Conservation (phyloP, 2,113 vertebrate species). For the Notarius quadriscutis region DNA sequence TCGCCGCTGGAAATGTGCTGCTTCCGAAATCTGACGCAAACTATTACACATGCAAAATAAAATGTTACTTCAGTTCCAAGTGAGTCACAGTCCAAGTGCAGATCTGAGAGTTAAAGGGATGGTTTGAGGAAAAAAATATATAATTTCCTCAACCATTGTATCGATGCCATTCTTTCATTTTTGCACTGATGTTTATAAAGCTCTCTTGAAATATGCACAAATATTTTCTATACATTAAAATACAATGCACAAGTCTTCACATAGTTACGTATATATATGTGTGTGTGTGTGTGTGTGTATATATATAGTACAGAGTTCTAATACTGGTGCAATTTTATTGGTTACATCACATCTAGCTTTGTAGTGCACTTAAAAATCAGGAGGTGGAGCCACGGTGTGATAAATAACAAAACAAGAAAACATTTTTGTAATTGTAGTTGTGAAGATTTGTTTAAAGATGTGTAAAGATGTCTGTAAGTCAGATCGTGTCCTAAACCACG, state of each 20-base stretch:
- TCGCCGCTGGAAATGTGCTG: background rate
- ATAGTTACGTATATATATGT: no score
- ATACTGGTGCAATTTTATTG: background rate
- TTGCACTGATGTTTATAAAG: no score
- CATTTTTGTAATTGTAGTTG: background rate
- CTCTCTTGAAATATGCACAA: no score
- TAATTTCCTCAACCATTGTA: background rate
- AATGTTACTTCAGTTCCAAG: background rate
- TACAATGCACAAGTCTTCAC: no score
- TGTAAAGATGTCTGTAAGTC: background rate
- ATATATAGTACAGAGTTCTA: no score
- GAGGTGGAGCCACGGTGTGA: background rate
- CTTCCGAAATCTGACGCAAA: conserved; percentile 26
- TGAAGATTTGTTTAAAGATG: background rate
- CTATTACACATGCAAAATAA: background rate
- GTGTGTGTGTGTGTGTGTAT: background rate
- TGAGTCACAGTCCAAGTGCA: background rate
- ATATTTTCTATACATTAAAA: no score
- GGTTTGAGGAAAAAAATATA: background rate
- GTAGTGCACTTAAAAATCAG: background rate
- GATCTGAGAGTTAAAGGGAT: background rate
- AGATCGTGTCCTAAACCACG: background rate
- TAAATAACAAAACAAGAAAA: background rate
- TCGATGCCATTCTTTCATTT: background rate
- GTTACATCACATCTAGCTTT: background rate